A percentile compares a stretch with the other conserved stretches of the same genome.
phyloP scores from a whole-genome alignment of 1,140 invertebrate species.

The Cotesia typhae region DNA sequence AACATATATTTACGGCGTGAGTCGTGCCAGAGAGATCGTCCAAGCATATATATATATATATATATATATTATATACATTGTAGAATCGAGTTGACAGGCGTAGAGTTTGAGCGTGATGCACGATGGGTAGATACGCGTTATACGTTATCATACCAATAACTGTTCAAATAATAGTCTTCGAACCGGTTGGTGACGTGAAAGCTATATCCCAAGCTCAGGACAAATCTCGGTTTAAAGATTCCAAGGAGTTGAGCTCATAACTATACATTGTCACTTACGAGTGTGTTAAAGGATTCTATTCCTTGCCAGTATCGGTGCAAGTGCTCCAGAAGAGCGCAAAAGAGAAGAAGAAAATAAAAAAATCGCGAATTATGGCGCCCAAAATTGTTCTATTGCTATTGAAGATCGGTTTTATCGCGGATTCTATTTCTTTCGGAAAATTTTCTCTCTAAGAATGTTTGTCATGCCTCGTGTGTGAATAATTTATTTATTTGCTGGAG shows the following conservation, averaged over 20 bases:
- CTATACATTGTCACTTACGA: conserved; percentile 11
- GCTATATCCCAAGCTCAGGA: conserved; percentile 8
- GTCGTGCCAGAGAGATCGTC: conserved; percentile 36
- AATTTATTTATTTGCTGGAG: no score
- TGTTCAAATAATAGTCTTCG: conserved; percentile 57
- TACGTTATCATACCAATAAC: conserved; percentile 59
- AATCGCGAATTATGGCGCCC: no score
- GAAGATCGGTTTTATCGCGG: no score
- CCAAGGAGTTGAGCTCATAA: neutral
- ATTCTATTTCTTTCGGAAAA: no score
- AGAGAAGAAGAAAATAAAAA: no score
- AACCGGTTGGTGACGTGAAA: conserved; percentile 24
- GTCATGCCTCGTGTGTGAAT: no score
- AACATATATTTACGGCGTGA: conserved; percentile 55
- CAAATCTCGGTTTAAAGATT: conserved; percentile 12
- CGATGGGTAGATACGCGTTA: conserved; percentile 56
- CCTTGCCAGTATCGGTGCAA: neutral
- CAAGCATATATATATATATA: conserved; percentile 17
- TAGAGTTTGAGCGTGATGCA: conserved; percentile 57
- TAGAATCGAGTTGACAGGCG: conserved; percentile 56
- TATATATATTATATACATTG: conserved; percentile 16
- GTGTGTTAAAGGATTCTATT: conserved; percentile 1
- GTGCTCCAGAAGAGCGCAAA: no score
- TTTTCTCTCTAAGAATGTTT: no score
- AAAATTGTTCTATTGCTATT: no score